Evolutionary conservation across 2,113 vertebrate species (phyloP).

Genomic region (Cnemophilus loriae): DNA sequence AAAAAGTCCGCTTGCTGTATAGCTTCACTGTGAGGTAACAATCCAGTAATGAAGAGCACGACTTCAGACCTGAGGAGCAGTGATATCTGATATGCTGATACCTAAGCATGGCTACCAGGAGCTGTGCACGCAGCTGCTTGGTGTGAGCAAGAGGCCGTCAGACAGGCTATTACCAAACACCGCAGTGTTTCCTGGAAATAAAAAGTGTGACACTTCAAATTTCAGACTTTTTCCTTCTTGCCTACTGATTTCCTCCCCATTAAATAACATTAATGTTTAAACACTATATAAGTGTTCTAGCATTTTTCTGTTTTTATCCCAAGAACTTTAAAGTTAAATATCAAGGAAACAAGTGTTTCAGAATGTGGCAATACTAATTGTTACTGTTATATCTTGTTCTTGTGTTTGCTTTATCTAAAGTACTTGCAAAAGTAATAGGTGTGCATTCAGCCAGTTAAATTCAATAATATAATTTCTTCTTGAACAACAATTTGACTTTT

Average conservation of each 20-base stretch:
- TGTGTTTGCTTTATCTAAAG: conserved; percentile 44
- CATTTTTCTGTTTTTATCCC: conserved; percentile 4
- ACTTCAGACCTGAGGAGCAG: background rate
- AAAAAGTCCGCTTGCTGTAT: background rate
- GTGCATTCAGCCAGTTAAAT: conserved; percentile 12
- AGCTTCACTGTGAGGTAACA: background rate
- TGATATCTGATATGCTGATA: rapidly evolving
- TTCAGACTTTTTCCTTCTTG: background rate
- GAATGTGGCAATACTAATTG: conserved; percentile 28
- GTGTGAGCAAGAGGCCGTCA: background rate
- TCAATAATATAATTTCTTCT: conserved; percentile 31
- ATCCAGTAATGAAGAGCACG: background rate
- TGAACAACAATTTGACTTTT: conserved; percentile 49
- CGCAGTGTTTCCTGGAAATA: background rate
- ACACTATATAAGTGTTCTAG: background rate
- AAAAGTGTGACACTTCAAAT: background rate
- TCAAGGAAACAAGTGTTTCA: conserved; percentile 13
- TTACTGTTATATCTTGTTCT: background rate
- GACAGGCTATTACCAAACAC: background rate
- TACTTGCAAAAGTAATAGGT: conserved; percentile 27
- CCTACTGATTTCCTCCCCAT: background rate
- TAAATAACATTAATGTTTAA: conserved; percentile 43
- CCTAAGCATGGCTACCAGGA: background rate
- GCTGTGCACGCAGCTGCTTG: background rate
- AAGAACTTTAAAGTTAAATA: conserved; percentile 23